Base-by-base conservation (phyloP, 1,140 invertebrate species). In the Pectinophora gossypiella region DNA sequence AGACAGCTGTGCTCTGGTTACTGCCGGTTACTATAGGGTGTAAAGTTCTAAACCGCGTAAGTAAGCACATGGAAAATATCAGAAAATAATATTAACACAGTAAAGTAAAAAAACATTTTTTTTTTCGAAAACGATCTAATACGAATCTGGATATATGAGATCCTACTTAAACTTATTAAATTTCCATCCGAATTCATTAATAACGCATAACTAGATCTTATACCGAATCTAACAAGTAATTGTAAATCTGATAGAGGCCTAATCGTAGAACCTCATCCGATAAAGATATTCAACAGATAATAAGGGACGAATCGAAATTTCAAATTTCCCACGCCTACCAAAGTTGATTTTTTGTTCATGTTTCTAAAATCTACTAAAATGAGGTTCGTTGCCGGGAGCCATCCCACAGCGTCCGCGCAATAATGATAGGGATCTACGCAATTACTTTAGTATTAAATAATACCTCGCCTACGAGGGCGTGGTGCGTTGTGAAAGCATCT, bases 401-500 rank as follows among this genome's bases (percentile, higher is more conserved):
- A 79, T 71, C 59, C 65, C 52, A 50, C 51, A 53, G 64, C 57
- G 60, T 51, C 58, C 49, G 54, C 54, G 71, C 60, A 61, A 57
- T 79, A 82, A 80, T 79, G 70, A 85, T 76, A 79, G 75, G 69
- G 66, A 79, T 71, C 70, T 61, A 66, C 59, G 64, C 65, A 79
- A 82, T 73, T 73, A 76, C 64, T 64, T 66, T 60, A 56, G 54
- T 60, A 72, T 81, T 66, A 74, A 53, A 73, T 60, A 63, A 61
- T 58, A 59, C 49, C 48, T 59, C 64, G 50, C 56, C 61, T 50
- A 61, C 57, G 42, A 56, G 58, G 63, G 62, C 59, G 62, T 51
- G 56, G 48, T 44, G 48, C 35, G 48, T 50, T 45, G 40, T 51
- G 58, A 60, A 49, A 55, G 50, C 46, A 46, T 19, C 18, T 19